Base-by-base conservation (phyloP, 2,113 vertebrate genomes). In the Chlorodrepanis virens region DNA sequence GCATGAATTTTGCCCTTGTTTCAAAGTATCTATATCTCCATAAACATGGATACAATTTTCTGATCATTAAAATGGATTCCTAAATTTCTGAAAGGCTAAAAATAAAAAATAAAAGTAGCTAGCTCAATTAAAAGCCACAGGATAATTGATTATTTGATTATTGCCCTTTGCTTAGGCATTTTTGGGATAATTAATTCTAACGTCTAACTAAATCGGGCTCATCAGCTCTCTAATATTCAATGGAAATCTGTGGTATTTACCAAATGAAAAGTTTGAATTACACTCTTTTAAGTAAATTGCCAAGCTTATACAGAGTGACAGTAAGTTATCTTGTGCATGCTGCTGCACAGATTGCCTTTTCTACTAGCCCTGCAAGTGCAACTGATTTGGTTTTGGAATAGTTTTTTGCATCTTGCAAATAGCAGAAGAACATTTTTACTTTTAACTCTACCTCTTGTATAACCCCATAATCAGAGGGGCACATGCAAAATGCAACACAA, bases 161-260 rank as follows among this genome's bases (percentile, higher is more conserved):
- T 64, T 92, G 9, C 27, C 29, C 50, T 96, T 93, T 93, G 54
- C 76, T 84, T 75, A 90, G 75, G 40, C 69, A 89, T 83, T 90
- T 97, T 93, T 87, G 63, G 47, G 86, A 90, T 60, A 93, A 96
- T 97, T 94, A 90, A 96, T 94, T 94, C 90, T 71, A 88, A 64
- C 61, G 80, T 92, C 74, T 86, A 72, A 95, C 85, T 95, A 94
- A 97, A 96, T 93, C 37, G 10, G 85, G 57, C 80, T 91, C 92
- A 95, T 95, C 76, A 90, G 33, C 74, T 97, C 91, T 65, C 72
- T 76, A 94, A 96, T 95, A 95, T 84, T 96, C 65, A 94, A 52
- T 90, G 65, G 59, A 96, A 97, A 92, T 93, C 70, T 89, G 72
- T 97, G 93, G 65, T 95, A 93, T 96, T 98, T 97, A 97, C 89